Evolutionary conservation across 2,113 vertebrate species (phyloP).

Genomic region (Podarcis muralis): DNA sequence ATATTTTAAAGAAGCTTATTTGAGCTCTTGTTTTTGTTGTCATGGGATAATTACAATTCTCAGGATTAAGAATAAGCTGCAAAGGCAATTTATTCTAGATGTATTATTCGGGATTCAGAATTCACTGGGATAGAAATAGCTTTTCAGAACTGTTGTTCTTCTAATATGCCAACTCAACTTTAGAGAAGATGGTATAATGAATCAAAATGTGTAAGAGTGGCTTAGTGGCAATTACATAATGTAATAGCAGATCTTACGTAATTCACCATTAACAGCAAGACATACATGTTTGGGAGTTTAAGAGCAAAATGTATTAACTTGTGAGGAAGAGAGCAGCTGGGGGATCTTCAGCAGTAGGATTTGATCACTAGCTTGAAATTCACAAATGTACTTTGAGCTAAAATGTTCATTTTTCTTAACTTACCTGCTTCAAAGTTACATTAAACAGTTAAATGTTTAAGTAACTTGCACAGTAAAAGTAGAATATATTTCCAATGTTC

Average conservation of each 20-base stretch:
- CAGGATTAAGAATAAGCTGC: not conserved
- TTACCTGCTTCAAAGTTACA: not conserved
- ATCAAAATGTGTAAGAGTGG: not conserved
- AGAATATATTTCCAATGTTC: not conserved
- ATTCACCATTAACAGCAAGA: not conserved
- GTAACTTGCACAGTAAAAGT: not conserved
- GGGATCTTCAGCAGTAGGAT: not conserved
- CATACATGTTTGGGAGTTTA: not conserved
- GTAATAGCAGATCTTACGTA: not conserved
- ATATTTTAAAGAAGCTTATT: conserved; percentile 25
- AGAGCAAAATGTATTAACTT: not conserved
- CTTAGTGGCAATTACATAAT: not conserved
- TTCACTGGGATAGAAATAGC: not conserved
- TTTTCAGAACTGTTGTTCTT: not conserved
- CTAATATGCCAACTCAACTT: not conserved
- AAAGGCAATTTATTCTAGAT: not conserved
- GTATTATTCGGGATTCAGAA: not conserved
- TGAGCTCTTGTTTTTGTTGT: conserved; percentile 8
- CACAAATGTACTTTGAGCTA: not conserved
- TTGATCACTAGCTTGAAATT: not conserved
- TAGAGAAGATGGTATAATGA: not conserved
- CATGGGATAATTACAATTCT: not conserved
- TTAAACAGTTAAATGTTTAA: not conserved
- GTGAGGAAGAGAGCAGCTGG: too few relatives aligned
- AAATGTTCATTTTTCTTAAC: not conserved